A percentile compares a stretch with the other conserved stretches of the same genome.
These are phyloP conservation scores for Phocides pigmalion DNA, from an alignment of 1,140 invertebrate genomes.

Conservation along the genomic window DNA sequence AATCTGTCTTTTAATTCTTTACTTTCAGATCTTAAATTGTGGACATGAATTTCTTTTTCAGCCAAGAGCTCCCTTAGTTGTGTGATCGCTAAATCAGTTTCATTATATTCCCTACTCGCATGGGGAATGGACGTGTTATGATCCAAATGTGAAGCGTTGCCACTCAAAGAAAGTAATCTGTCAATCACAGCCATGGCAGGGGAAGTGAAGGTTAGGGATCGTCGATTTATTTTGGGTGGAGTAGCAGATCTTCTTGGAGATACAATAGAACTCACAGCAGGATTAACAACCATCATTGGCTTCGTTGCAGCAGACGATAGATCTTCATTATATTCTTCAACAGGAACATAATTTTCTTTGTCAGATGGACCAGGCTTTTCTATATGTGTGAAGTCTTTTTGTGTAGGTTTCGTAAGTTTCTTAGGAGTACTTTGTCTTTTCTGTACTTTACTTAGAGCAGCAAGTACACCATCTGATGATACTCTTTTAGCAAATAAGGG, in stretches of 20 bases:
- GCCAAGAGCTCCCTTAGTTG: constrained; percentile 71
- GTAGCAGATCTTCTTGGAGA: constrained; percentile 58
- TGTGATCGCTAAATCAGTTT: constrained; percentile 62
- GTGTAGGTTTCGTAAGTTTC: constrained; percentile 36
- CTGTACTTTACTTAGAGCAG: constrained; percentile 58
- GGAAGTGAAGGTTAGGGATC: constrained; percentile 71
- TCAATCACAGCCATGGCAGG: constrained; percentile 79
- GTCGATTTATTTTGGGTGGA: constrained; percentile 64
- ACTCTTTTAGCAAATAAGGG: constrained; percentile 73
- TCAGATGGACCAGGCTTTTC: constrained; percentile 43
- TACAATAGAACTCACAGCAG: constrained; percentile 61
- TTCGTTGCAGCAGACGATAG: constrained; percentile 52
- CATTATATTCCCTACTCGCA: constrained; percentile 49
- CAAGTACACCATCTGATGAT: constrained; percentile 62
- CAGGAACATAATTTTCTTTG: constrained; percentile 8
- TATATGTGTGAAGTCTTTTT: constrained; percentile 18
- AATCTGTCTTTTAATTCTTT: constrained; percentile 72
- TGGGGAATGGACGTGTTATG: constrained; percentile 50
- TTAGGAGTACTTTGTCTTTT: constrained; percentile 67
- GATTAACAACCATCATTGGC: constrained; percentile 76
- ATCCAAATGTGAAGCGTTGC: constrained; percentile 55
- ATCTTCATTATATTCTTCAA: constrained; percentile 45
- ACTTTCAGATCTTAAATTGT: constrained; percentile 64
- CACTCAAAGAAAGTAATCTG: constrained; percentile 71
- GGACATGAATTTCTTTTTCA: constrained; percentile 73